Evolutionary conservation across 2,113 vertebrate species (phyloP).

Genomic region (Heterotilapia buettikoferi): DNA sequence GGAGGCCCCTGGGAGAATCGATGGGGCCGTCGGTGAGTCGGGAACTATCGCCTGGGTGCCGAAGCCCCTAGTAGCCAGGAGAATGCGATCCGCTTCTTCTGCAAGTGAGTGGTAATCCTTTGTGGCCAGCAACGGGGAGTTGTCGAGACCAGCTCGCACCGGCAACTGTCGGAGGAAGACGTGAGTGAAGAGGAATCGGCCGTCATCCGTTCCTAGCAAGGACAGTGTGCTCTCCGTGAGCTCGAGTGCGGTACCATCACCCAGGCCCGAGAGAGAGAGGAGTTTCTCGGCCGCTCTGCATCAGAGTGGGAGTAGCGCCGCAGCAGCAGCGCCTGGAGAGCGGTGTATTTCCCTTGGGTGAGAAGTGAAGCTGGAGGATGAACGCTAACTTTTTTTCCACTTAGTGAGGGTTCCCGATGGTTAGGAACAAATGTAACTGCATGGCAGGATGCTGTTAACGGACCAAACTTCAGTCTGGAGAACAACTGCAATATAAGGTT

Average conservation of each 20-base stretch:
- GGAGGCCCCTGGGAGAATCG: not conserved
- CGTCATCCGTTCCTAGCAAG: not conserved
- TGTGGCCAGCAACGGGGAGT: not conserved
- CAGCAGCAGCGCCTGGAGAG: not conserved
- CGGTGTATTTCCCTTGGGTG: no score
- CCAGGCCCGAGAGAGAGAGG: no score
- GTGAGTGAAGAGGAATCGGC: not conserved
- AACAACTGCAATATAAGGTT: not conserved
- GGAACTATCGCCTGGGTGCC: not conserved
- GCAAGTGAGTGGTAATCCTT: not conserved
- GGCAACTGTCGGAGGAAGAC: not conserved
- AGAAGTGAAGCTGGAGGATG: not conserved
- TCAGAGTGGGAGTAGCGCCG: fast-evolving
- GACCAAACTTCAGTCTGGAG: not conserved
- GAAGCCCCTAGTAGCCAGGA: not conserved
- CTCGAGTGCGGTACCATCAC: not conserved
- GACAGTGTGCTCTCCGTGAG: fast-evolving
- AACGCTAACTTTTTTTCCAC: not conserved
- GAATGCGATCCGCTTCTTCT: fast-evolving
- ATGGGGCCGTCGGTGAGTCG: not conserved
- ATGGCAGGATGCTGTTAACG: not conserved
- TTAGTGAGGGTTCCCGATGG: not conserved
- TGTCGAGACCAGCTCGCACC: not conserved
- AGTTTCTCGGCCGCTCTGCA: not conserved
- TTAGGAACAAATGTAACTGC: not conserved